Evolutionary conservation across 2,888 invertebrate species (phyloP).

Genomic region (Lumbricus terrestris): DNA sequence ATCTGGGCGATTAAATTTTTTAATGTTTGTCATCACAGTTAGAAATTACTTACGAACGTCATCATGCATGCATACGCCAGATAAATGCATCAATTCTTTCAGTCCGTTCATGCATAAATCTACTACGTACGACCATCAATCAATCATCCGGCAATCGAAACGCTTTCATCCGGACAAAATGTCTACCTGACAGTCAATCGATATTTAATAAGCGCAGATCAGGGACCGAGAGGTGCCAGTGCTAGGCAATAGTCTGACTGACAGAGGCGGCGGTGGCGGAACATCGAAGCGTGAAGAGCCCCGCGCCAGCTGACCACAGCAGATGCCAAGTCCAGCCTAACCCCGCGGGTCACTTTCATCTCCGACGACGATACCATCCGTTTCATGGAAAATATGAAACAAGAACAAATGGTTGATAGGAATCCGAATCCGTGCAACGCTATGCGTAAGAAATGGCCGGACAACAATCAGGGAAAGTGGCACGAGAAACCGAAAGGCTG

Average conservation of each 20-base stretch:
- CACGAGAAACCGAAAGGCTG: neutral
- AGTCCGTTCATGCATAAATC: neutral
- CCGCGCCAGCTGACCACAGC: neutral
- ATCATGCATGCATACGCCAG: neutral
- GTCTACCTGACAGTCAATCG: slow-evolving; percentile 4
- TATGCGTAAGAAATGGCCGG: neutral
- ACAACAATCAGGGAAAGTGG: neutral
- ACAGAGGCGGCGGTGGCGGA: too few species aligned
- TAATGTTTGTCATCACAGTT: neutral
- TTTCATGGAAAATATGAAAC: neutral
- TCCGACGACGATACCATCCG: neutral
- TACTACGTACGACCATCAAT: neutral
- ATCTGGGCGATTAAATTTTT: neutral
- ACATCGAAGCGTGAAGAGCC: neutral
- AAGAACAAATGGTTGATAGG: neutral
- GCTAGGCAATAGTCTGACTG: neutral
- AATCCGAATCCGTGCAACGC: neutral
- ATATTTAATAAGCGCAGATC: slow-evolving; percentile 4
- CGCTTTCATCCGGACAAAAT: neutral
- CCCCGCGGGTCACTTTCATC: neutral
- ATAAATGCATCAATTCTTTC: neutral
- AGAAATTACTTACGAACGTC: neutral
- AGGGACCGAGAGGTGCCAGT: slow-evolving; percentile 7
- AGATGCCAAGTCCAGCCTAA: neutral
- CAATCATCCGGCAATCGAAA: neutral